A percentile compares a stretch with the other conserved stretches of the same genome.
Evolutionary conservation across 2,113 vertebrate species (phyloP).

Genomic region (Sinocyclocheilus maitianheensis): DNA sequence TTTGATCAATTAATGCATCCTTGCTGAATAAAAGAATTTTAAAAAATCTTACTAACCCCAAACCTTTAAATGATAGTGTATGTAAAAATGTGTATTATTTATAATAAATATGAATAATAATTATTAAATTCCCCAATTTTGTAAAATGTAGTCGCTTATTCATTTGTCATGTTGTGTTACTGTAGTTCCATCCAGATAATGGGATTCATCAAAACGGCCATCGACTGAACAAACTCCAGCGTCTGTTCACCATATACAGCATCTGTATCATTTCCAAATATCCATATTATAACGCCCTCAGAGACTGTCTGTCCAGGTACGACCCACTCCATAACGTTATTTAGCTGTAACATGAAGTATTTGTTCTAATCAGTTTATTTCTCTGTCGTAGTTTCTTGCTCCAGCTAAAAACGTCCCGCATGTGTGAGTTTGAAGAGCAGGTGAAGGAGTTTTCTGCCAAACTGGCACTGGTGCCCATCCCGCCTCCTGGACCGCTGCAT

Average conservation of each 20-base stretch:
- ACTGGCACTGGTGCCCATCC: slow-evolving; percentile 87
- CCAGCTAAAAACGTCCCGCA: slow-evolving; percentile 81
- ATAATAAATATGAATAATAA: not conserved
- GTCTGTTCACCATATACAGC: slow-evolving; percentile 79
- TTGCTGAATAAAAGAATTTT: not conserved
- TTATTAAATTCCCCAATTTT: not conserved
- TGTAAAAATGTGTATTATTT: not conserved
- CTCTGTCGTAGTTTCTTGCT: slow-evolving; percentile 76
- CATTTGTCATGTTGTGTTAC: slow-evolving; percentile 6
- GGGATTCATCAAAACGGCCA: slow-evolving; percentile 73
- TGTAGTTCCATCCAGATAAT: slow-evolving; percentile 73
- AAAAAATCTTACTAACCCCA: no score
- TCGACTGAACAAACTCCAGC: slow-evolving; percentile 61
- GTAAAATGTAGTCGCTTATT: not conserved
- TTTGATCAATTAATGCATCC: not conserved
- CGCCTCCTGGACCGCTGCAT: slow-evolving; percentile 90
- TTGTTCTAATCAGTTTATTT: not conserved
- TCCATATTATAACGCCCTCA: slow-evolving; percentile 90
- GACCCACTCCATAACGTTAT: slow-evolving; percentile 5
- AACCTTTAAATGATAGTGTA: no score
- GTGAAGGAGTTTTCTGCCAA: slow-evolving; percentile 94
- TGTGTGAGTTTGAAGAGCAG: slow-evolving; percentile 80
- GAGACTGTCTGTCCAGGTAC: slow-evolving; percentile 94
- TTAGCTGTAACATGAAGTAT: not conserved
- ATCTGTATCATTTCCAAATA: slow-evolving; percentile 92